Evolutionary conservation across 2,888 invertebrate genomes (phyloP).

Genomic region (Folsomia candida): DNA sequence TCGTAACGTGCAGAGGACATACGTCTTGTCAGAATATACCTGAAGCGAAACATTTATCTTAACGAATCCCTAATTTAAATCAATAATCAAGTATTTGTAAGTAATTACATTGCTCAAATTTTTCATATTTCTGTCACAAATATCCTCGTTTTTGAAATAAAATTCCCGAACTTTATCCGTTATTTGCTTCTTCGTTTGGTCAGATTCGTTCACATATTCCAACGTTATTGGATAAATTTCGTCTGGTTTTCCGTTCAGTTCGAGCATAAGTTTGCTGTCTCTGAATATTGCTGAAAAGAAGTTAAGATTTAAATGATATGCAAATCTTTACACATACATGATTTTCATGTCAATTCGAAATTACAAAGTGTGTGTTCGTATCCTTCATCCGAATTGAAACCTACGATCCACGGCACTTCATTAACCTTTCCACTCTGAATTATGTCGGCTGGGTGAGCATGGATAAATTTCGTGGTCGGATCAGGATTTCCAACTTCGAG

Average conservation of each 20-base stretch:
- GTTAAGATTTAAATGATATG: too few relatives aligned
- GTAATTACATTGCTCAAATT: constrained; percentile 36
- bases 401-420: constrained; percentile 37
- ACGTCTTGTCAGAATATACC: constrained; percentile 36
- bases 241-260: constrained; percentile 30
- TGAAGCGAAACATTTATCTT: constrained; percentile 1
- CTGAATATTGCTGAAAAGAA: constrained; percentile 15
- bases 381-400: constrained; percentile 38
- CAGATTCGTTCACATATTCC: constrained; percentile 26
- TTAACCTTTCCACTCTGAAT: constrained; percentile 27
- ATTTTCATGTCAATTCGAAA: constrained; percentile 13
- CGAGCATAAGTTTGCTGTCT: constrained; percentile 11
- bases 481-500: constrained; percentile 31
- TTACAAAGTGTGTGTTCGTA: constrained; percentile 30
- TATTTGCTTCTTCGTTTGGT: constrained; percentile 19
- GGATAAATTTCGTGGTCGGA: constrained; percentile 20
- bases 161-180: constrained; percentile 26
- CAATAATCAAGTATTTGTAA: neutral
- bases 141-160: constrained; percentile 25
- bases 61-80: constrained; percentile 15
- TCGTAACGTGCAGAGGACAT: constrained; percentile 29
- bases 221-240: constrained; percentile 29
- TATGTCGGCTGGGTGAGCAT: constrained; percentile 23
- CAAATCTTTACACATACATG: neutral
- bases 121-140: constrained; percentile 20